Conservation (phyloP, 2,888 invertebrate genomes). For the Balanococcus diminutus region DNA sequence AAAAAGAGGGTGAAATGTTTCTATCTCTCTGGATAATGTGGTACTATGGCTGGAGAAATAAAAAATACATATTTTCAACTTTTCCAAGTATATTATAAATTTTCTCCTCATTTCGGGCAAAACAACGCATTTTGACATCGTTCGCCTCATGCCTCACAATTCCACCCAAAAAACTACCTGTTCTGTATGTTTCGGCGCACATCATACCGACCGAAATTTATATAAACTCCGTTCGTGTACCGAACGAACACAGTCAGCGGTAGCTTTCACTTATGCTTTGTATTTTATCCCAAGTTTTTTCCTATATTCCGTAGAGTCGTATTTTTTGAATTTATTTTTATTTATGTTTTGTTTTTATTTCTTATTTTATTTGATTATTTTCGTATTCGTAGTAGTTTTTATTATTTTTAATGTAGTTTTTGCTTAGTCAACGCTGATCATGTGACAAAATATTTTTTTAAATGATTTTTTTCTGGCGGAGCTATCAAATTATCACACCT, state of each 20-base stretch:
- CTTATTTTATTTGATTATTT: no score
- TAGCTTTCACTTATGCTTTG: neutral
- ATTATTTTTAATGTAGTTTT: no score
- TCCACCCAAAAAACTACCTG: slow-evolving; percentile 30
- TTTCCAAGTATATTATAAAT: neutral
- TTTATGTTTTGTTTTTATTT: no score
- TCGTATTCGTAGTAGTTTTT: no score
- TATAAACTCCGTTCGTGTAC: neutral
- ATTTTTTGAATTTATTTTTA: no score
- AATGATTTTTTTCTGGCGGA: neutral
- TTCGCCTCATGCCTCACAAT: neutral
- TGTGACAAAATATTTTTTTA: neutral
- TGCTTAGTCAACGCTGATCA: neutral
- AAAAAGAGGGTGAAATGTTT: neutral
- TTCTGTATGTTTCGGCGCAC: slow-evolving; percentile 37
- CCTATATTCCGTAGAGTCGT: no score
- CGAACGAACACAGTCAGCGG: neutral
- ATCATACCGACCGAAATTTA: neutral
- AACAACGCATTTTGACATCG: neutral
- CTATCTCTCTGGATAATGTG: neutral
- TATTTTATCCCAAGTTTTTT: neutral
- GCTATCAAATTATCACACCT: neutral
- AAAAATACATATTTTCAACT: slow-evolving; percentile 31
- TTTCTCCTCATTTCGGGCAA: neutral
- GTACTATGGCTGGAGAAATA: no score